Evolutionary conservation across 2,113 vertebrate species (phyloP), one percentile per base, ranked within the genome.

Genomic region (Aramus guarauna): DNA sequence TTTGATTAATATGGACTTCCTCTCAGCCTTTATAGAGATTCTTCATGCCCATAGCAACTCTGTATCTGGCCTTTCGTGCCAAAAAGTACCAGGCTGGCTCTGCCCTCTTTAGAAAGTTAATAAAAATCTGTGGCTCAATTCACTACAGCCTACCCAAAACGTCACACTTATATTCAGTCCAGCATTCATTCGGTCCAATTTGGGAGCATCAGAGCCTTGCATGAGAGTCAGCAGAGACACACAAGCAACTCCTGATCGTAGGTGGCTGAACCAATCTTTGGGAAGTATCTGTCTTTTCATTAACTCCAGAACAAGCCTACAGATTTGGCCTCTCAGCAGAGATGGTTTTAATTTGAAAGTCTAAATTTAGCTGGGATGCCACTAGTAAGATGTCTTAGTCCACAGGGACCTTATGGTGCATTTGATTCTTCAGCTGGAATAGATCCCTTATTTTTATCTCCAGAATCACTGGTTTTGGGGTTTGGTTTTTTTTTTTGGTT

Each of bases 311-410:
- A 87, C 22, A 60, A 41, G 89, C 43, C 48, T 36, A 81, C 14
- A 91, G 59, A 84, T 60, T 75, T 22, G 64, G 43, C 39, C 73
- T 91, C 84, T 85, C 62, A 48, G 41, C 36, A 90, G 77, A 87
- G 77, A 73, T 53, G 62, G 87, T 88, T 96, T 92, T 72, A 94
- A 95, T 91, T 85, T 89, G 27, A 56, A 92, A 78, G 74, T 41
- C 74, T 92, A 93, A 87, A 94, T 88, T 93, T 95, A 96, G 75
- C 79, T 47, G 63, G 39, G 94, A 93, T 94, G 94, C 59, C 94
- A 96, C 72, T 63, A 81, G 77, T 50, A 82, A 94, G 80, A 87
- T 82, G 62, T 58, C 77, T 88, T 92, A 64, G 66, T 90, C 87
- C 81, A 76, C 74, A 82, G 84, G 83, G 86, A 95, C 45, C 9